These are phyloP conservation scores for Drosophila equinoxialis DNA, from an alignment of 1,140 invertebrate species.

Conservation along the genomic window DNA sequence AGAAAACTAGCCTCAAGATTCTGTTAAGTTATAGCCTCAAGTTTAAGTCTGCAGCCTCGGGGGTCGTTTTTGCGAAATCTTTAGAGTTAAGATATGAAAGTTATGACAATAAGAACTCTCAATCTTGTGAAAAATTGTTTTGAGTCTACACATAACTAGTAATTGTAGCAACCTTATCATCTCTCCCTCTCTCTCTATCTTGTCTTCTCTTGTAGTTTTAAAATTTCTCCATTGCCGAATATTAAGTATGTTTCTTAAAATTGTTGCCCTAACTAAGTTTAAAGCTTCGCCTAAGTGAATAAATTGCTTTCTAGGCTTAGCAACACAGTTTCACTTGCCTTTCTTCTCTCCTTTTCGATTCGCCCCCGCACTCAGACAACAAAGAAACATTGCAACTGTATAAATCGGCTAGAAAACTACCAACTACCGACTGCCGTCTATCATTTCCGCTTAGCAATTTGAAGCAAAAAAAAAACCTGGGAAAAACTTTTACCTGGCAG, in stretches of 20 bases:
- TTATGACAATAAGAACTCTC: too few species aligned
- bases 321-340: constrained; percentile 15
- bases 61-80: too few species aligned
- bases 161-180: too few species aligned
- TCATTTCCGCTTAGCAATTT: constrained; percentile 74
- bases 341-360: constrained; percentile 10
- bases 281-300: constrained; percentile 36
- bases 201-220: neutral
- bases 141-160: too few species aligned
- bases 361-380: constrained; percentile 55
- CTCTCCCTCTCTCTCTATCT: neutral
- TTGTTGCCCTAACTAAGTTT: constrained; percentile 24
- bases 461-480: constrained; percentile 11
- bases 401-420: constrained; percentile 78
- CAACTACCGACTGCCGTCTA: constrained; percentile 72
- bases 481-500: constrained; percentile 43
- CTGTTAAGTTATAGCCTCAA: too few species aligned
- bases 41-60: too few species aligned
- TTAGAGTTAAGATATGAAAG: too few species aligned
- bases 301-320: constrained; percentile 64
- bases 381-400: constrained; percentile 66
- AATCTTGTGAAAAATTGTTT: too few species aligned
- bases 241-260: constrained; percentile 1
- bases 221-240: neutral
- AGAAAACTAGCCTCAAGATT: too few species aligned